Evolutionary conservation across 2,797 vertebrate species (phyloP).

Genomic region (Chloroceryle inda): DNA sequence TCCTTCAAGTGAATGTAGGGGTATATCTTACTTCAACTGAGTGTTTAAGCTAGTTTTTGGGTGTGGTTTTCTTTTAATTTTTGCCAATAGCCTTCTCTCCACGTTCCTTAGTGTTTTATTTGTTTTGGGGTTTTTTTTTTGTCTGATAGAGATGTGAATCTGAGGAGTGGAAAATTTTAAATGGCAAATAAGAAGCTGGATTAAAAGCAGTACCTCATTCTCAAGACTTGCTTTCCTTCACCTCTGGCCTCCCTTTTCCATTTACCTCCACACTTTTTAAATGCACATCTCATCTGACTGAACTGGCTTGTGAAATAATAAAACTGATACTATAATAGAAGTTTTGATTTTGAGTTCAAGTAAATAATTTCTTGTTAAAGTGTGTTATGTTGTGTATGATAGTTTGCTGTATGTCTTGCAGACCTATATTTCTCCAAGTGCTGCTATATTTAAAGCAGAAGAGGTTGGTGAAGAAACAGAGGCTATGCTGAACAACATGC

Average conservation of each 20-base stretch:
- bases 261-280: not conserved
- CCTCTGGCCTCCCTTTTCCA: rapidly evolving
- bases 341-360: not conserved
- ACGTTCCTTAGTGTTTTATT: rapidly evolving
- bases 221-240: not conserved
- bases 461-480: slow-evolving; percentile 40
- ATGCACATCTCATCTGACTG: not conserved
- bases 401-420: slow-evolving; percentile 64
- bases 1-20: not conserved
- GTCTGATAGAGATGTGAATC: not conserved
- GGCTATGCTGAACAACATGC: slow-evolving; percentile 94
- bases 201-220: not conserved
- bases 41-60: not conserved
- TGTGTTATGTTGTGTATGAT: not conserved
- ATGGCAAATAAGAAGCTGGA: not conserved
- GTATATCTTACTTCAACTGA: not conserved
- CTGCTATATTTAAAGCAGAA: slow-evolving; percentile 88
- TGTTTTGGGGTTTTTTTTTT: not conserved
- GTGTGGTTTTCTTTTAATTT: not conserved
- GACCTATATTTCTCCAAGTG: slow-evolving; percentile 94
- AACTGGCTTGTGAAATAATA: not conserved
- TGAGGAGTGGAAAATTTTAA: not conserved
- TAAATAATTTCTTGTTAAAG: not conserved
- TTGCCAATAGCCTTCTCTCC: not conserved
- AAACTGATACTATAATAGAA: not conserved